Base-by-base conservation (phyloP, 2,888 invertebrate genomes). In the Lymantria monacha region DNA sequence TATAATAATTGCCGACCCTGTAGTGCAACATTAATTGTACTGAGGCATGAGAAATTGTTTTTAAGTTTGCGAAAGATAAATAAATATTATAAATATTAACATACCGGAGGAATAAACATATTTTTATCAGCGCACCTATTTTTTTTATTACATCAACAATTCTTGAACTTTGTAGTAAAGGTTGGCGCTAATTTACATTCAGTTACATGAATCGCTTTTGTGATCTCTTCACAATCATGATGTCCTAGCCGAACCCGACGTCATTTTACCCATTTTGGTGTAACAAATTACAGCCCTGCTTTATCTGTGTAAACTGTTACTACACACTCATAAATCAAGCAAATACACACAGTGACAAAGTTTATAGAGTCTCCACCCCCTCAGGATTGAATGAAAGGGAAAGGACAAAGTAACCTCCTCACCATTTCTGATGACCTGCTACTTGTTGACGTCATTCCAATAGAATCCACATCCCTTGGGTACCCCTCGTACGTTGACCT, bases 371-470 rank as follows among this genome's bases (percentile, higher is more conserved):
- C 59, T 61, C 50, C 57, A 69, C 54, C 53, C 63, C 57, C 51
- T n/a, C 42, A 41, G 36, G 67, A 2, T 64, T 58, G 58, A 66
- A 59, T 52, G 68, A 75, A 72, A 78, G 74, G 73, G 75, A 76
- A 77, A 79, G 77, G 75, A 74, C 72, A 55, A 64, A 65, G 52
- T 54, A 64, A 69, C 59, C 79, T 86, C 85, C 73, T 84, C 48
- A 37, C 40, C 46, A 53, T 54, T 70, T 84, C 78, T 92, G 87
- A 65, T 63, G 63, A 81, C 92, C 92, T 92, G 86, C 59, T 92
- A 87, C 79, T 87, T 92, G 88, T 92, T 92, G 92, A 92, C 92
- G 92, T 92, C 92, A 92, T 88, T 86, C 85, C 84, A 87, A 88
- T 83, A 83, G 85, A 85, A 81, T 82, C 77, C 80, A 82, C 85